Conservation (phyloP, 1,140 invertebrate genomes). For the Neelides sp. region DNA sequence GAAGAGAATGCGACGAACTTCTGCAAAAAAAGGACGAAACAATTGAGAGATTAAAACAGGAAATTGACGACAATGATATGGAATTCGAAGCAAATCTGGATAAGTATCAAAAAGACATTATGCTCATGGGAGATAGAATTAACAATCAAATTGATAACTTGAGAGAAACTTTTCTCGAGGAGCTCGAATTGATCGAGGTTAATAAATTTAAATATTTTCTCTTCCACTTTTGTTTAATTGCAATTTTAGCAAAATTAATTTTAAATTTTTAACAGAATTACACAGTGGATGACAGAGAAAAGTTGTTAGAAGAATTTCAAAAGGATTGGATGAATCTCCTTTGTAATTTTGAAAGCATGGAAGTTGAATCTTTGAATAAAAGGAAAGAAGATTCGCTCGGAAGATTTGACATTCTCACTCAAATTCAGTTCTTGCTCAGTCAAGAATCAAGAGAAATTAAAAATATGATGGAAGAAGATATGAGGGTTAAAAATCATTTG, state of each 20-base stretch:
- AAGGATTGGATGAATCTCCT: constrained; percentile 23
- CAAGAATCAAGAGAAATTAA: constrained; percentile 16
- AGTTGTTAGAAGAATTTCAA: constrained; percentile 24
- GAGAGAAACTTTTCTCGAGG: constrained; percentile 20
- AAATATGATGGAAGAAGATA: constrained; percentile 22
- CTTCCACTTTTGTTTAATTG: not conserved
- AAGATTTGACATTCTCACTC: constrained; percentile 18
- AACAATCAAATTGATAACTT: constrained; percentile 25
- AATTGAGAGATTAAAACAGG: constrained; percentile 12
- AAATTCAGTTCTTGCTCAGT: constrained; percentile 12
- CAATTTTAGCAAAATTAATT: not conserved
- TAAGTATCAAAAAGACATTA: constrained; percentile 29
- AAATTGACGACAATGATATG: constrained; percentile 25
- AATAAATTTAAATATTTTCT: not conserved
- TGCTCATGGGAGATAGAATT: constrained; percentile 29
- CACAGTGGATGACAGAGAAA: constrained; percentile 17
- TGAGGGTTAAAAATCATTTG: constrained; percentile 9
- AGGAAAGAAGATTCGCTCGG: constrained; percentile 15
- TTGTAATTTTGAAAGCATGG: constrained; percentile 16
- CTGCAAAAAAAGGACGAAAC: constrained; percentile 23
- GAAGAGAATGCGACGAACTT: constrained; percentile 20
- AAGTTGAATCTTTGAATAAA: constrained; percentile 15
- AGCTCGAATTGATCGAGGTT: constrained; percentile 26
- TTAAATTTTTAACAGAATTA: constrained; percentile 15
- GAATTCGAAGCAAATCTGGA: constrained; percentile 26